Conservation (phyloP, 2,797 vertebrate genomes). For the Craterocephalus amniculus region DNA sequence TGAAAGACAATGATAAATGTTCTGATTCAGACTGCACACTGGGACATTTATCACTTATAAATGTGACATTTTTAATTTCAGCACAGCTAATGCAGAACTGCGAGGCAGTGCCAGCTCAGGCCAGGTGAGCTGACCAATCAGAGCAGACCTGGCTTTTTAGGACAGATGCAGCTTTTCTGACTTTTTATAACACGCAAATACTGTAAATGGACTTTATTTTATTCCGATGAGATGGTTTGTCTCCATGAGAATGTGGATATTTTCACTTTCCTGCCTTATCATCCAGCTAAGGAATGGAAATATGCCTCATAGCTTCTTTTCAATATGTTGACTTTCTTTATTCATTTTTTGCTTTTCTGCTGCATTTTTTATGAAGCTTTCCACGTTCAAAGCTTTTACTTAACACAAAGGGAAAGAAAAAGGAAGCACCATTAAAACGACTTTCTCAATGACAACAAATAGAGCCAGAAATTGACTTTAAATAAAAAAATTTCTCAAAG, state of each 20-base stretch:
- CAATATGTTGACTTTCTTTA: not conserved
- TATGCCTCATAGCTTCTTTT: too few species aligned
- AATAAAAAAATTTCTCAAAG: not conserved
- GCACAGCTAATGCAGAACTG: too few species aligned
- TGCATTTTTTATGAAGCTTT: not conserved
- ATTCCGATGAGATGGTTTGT: not conserved
- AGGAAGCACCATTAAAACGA: constrained; percentile 5
- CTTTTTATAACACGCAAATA: not conserved
- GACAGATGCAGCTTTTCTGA: not conserved
- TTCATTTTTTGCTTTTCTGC: not conserved
- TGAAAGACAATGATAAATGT: not conserved
- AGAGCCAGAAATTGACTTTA: not conserved
- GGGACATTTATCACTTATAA: not conserved
- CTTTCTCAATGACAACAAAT: not conserved
- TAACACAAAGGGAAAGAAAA: not conserved
- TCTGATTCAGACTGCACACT: not conserved
- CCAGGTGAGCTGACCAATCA: too few species aligned
- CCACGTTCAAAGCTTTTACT: not conserved
- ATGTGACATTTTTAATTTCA: too few species aligned
- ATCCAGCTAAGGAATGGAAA: not conserved
- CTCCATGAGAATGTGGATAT: not conserved
- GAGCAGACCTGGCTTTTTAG: not conserved
- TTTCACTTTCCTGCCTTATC: not conserved
- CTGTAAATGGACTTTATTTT: not conserved
- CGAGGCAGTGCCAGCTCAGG: too few species aligned